These are phyloP conservation scores for Dendrocincla tyrannina DNA, from an alignment of 2,797 vertebrate genomes.

Conservation along the genomic window DNA sequence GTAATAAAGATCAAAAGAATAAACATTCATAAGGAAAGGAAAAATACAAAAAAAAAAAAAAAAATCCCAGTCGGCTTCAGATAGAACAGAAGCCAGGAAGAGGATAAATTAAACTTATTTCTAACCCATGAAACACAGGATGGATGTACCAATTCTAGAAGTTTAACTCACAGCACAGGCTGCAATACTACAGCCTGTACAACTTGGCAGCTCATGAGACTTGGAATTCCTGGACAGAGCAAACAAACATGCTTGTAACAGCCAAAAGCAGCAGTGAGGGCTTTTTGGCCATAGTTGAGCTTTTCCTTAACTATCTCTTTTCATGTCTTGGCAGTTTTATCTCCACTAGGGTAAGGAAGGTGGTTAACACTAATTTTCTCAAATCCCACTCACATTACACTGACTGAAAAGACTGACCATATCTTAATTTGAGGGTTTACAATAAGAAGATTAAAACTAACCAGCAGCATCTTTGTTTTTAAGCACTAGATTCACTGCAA, in stretches of 20 bases:
- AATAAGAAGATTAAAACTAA: constrained; percentile 16
- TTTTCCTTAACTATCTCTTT: background rate
- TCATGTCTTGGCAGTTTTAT: background rate
- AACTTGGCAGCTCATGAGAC: background rate
- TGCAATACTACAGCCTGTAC: background rate
- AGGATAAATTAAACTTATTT: background rate
- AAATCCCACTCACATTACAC: background rate
- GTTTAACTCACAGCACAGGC: background rate
- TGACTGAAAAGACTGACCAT: background rate
- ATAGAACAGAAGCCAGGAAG: background rate
- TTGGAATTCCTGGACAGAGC: background rate
- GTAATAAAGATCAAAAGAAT: background rate
- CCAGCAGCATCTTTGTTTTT: background rate
- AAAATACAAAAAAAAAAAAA: background rate
- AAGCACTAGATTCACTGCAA: background rate
- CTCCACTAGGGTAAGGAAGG: background rate
- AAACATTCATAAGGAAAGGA: background rate
- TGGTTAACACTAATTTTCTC: background rate
- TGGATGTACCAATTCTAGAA: background rate
- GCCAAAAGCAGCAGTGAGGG: background rate
- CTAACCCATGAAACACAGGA: background rate
- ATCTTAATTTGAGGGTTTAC: constrained; percentile 32
- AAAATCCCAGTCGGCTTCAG: rapidly evolving
- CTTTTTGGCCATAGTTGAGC: background rate
- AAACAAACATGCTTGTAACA: background rate